Evolutionary conservation across 2,888 invertebrate species (phyloP), one percentile per base, ranked within the genome.

Genomic region (Apodemia duryi): DNA sequence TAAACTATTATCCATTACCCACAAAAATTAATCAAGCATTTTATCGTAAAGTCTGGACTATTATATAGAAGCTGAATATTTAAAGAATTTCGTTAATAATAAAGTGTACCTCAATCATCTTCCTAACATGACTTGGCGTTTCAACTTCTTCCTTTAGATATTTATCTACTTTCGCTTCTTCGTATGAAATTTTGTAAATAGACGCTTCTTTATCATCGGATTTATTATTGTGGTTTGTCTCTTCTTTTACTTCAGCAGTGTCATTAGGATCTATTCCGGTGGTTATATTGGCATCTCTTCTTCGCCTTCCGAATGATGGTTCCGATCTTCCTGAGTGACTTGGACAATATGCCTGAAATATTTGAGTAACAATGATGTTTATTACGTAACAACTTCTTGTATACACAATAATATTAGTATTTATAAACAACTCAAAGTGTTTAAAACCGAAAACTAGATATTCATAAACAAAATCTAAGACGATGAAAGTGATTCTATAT

Each of bases 311-410:
- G 76, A 96, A 96, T 0, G 97, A 97, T 0, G 96, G 96, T 75
- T 97, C 97, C 0, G 97, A 97, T 67, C 97, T 92, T 46, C 97
- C 97, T 4, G 95, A 93, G 49, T 95, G 95, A 41, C 95, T 94
- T 38, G 95, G 95, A 78, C 97, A 97, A 76, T 97, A 97, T 10
- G 97, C 97, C 94, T 94, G 78, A 46, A 63, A 65, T 2, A 57
- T 64, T 5, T 35, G 13, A 60, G 5, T 7, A 57, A 6, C 32
- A 57, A 57, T 13, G 7, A 57, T 29, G 13, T 57, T n/a, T 35
- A 35, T 60, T 35, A 35, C 6, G 5, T 6, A 35, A 57, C 10
- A 6, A 49, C 49, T 49, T n/a, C n/a, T 43, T 43, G 43, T 11
- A n/a, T 49, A 6, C n/a, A 6, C 13, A 46, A 5, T 32, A 32